phyloP scores from a whole-genome alignment of 1,140 invertebrate species.

The Zaprionus vittiger region DNA sequence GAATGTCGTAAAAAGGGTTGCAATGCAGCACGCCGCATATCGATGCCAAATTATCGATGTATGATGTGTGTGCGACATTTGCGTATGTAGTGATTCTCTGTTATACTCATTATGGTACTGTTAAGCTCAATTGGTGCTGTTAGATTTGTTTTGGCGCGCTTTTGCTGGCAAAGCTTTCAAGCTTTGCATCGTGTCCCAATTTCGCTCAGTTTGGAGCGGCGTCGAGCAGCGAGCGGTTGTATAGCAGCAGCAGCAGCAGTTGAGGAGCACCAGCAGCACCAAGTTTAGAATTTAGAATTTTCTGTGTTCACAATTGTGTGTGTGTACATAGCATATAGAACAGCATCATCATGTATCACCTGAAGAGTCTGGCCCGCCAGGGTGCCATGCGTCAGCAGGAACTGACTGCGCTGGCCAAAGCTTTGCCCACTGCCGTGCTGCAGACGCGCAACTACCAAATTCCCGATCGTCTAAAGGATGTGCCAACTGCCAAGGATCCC shows the following conservation, averaged over 20 bases:
- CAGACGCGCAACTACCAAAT: slow-evolving; percentile 89
- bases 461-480: slow-evolving; percentile 92
- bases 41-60: slow-evolving; percentile 15
- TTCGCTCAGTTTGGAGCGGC: slow-evolving; percentile 62
- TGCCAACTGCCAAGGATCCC: slow-evolving; percentile 90
- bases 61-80: not conserved
- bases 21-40: not conserved
- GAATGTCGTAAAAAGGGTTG: slow-evolving; percentile 29
- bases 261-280: slow-evolving; percentile 44
- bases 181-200: slow-evolving; percentile 14
- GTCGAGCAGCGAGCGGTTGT: slow-evolving; percentile 69
- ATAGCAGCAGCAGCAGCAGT: slow-evolving; percentile 40
- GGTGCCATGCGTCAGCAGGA: slow-evolving; percentile 79
- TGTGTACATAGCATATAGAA: slow-evolving; percentile 37
- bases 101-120: not conserved
- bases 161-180: slow-evolving; percentile 38
- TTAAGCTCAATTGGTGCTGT: not conserved
- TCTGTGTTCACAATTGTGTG: slow-evolving; percentile 31
- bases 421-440: slow-evolving; percentile 85
- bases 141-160: slow-evolving; percentile 17
- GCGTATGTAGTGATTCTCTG: not conserved
- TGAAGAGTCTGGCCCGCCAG: slow-evolving; percentile 81
- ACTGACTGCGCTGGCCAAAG: slow-evolving; percentile 84
- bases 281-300: slow-evolving; percentile 29
- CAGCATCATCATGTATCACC: slow-evolving; percentile 72